phyloP scores from a whole-genome alignment of 2,888 invertebrate species.

The Lamproptera curius region DNA sequence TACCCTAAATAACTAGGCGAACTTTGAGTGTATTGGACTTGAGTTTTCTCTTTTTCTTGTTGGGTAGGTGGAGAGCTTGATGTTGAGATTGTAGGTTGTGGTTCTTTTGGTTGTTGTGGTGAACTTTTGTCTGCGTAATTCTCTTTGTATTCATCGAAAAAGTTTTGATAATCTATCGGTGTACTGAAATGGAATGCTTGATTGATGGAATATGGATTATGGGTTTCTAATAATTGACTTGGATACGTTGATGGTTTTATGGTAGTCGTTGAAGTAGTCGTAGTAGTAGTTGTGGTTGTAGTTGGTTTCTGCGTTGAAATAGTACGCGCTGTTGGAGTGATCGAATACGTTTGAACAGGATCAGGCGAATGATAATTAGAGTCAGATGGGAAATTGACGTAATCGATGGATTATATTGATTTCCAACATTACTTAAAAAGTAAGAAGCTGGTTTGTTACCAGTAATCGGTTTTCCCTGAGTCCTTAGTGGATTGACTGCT shows the following conservation, averaged over 20 bases:
- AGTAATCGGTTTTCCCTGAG: constrained; percentile 39
- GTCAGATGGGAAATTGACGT: constrained; percentile 39
- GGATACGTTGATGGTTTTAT: constrained; percentile 56
- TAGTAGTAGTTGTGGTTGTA: constrained; percentile 42
- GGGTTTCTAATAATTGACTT: constrained; percentile 63
- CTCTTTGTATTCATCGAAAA: constrained; percentile 60
- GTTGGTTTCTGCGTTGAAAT: constrained; percentile 29
- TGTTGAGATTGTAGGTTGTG: constrained; percentile 31
- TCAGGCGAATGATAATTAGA: constrained; percentile 38
- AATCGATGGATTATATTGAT: constrained; percentile 49
- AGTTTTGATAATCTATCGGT: constrained; percentile 64
- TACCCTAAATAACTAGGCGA: constrained; percentile 55
- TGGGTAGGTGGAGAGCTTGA: constrained; percentile 31
- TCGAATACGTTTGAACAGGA: constrained; percentile 28
- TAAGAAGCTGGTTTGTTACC: constrained; percentile 39
- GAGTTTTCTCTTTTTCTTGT: constrained; percentile 42
- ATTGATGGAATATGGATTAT: constrained; percentile 71
- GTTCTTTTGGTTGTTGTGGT: constrained; percentile 32
- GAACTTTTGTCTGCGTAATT: constrained; percentile 36
- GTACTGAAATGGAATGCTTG: constrained; percentile 72
- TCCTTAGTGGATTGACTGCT: constrained; percentile 51
- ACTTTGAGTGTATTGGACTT: constrained; percentile 22
- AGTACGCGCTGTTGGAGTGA: constrained; percentile 9
- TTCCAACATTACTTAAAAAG: constrained; percentile 44
- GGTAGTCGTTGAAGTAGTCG: constrained; percentile 45